Conservation (phyloP, 2,113 vertebrate genomes). For the Amazona vittata region DNA sequence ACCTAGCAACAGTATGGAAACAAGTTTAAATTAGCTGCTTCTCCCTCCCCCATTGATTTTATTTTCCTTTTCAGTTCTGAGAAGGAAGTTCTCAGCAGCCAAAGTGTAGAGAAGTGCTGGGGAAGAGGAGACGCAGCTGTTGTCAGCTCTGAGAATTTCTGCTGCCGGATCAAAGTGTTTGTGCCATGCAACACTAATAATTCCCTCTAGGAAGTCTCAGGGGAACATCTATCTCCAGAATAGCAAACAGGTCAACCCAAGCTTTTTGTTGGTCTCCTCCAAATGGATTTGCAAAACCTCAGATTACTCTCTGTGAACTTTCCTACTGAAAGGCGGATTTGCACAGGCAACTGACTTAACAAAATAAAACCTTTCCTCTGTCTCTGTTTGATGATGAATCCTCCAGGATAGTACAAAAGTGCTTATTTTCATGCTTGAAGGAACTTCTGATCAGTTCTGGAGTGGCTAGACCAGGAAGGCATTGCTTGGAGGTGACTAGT, state of each 20-base stretch:
- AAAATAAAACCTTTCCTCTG: not conserved
- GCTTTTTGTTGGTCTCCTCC: not conserved
- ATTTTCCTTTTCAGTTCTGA: not conserved
- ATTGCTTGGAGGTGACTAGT: not conserved
- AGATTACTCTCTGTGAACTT: not conserved
- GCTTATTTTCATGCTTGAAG: not conserved
- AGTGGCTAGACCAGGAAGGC: not conserved
- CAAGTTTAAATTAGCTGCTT: not conserved
- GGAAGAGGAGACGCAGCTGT: slow-evolving; percentile 16
- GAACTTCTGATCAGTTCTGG: not conserved
- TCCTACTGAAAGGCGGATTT: not conserved
- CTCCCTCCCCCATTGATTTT: not conserved
- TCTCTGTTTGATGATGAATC: not conserved
- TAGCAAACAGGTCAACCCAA: not conserved
- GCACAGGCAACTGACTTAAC: not conserved
- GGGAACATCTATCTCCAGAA: not conserved
- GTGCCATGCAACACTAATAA: not conserved
- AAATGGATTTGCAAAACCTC: not conserved
- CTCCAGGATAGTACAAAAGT: not conserved
- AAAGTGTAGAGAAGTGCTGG: not conserved
- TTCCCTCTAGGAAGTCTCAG: not conserved
- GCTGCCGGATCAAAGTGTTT: not conserved
- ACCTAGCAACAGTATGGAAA: not conserved
- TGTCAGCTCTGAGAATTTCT: not conserved
- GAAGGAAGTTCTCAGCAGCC: not conserved